phyloP scores from a whole-genome alignment of 2,797 vertebrate genomes.

The Dromococcyx pavoninus region DNA sequence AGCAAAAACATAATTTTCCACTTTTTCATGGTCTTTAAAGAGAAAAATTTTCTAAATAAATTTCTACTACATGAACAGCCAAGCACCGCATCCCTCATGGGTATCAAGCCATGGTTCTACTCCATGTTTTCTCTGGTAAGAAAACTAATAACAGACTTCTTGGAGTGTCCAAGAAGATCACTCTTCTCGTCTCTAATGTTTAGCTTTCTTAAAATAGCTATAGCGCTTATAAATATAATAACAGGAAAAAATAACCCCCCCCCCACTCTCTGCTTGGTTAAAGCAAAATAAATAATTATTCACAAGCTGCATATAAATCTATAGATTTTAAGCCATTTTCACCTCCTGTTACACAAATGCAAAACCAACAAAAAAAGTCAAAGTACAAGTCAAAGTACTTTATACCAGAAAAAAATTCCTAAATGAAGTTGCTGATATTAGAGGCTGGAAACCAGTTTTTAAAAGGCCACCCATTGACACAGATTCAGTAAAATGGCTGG shows the following conservation, averaged over 20 bases:
- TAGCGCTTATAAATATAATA: neutral
- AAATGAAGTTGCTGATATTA: neutral
- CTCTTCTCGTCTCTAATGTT: neutral
- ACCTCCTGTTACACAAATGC: neutral
- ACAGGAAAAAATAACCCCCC: neutral
- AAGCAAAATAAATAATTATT: neutral
- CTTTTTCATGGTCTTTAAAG: neutral
- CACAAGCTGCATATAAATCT: neutral
- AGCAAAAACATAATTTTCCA: neutral
- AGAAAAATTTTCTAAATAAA: neutral
- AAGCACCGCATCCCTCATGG: neutral
- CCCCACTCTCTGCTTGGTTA: neutral
- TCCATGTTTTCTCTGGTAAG: neutral
- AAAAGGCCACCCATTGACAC: neutral
- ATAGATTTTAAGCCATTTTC: neutral
- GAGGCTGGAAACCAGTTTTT: neutral
- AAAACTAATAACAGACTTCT: neutral
- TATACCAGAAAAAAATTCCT: neutral
- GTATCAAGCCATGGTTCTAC: neutral
- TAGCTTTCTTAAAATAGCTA: neutral
- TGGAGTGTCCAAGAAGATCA: neutral
- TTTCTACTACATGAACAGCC: neutral
- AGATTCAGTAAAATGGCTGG: neutral
- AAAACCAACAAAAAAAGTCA: neutral
- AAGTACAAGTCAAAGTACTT: neutral